phyloP scores from a whole-genome alignment of 2,888 invertebrate species.

The Nomada lathburiana region DNA sequence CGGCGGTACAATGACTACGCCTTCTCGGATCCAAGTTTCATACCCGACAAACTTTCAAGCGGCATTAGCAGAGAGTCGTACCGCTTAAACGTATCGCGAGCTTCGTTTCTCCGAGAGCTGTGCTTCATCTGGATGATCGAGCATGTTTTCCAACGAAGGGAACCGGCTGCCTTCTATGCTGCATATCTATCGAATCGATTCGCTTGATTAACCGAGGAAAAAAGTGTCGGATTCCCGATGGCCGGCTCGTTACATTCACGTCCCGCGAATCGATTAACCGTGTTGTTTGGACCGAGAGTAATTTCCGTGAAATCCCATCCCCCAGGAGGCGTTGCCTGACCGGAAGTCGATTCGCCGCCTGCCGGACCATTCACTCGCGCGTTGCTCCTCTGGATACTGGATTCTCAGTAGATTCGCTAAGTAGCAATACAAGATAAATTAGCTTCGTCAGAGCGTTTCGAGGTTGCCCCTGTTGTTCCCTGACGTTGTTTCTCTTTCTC shows the following conservation, averaged over 20 bases:
- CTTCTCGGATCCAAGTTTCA: slow-evolving; percentile 60
- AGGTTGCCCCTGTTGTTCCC: slow-evolving; percentile 54
- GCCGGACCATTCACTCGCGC: background rate
- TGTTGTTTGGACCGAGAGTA: slow-evolving; percentile 61
- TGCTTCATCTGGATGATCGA: slow-evolving; percentile 23
- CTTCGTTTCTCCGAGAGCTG: slow-evolving; percentile 22
- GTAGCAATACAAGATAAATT: slow-evolving; percentile 74
- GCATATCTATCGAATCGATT: slow-evolving; percentile 15
- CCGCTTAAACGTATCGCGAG: slow-evolving; percentile 37
- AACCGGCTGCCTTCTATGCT: background rate
- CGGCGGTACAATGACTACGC: slow-evolving; percentile 39
- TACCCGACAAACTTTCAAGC: slow-evolving; percentile 47
- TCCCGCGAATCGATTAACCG: slow-evolving; percentile 60
- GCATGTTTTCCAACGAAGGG: background rate
- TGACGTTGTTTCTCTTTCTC: slow-evolving; percentile 47
- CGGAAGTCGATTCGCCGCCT: slow-evolving; percentile 62
- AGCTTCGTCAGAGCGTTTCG: slow-evolving; percentile 64
- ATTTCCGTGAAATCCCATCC: slow-evolving; percentile 64
- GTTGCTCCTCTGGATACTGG: slow-evolving; percentile 47
- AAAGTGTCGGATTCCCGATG: slow-evolving; percentile 21
- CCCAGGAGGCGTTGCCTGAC: slow-evolving; percentile 63
- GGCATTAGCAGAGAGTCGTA: slow-evolving; percentile 20
- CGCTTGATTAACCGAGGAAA: slow-evolving; percentile 31
- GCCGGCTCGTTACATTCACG: slow-evolving; percentile 31
- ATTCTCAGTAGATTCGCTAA: slow-evolving; percentile 66